Percentiles rank a stretch among this genome's conserved stretches.
Evolutionary conservation across 2,113 vertebrate species (phyloP).

Genomic region (Poeciliopsis prolifica): DNA sequence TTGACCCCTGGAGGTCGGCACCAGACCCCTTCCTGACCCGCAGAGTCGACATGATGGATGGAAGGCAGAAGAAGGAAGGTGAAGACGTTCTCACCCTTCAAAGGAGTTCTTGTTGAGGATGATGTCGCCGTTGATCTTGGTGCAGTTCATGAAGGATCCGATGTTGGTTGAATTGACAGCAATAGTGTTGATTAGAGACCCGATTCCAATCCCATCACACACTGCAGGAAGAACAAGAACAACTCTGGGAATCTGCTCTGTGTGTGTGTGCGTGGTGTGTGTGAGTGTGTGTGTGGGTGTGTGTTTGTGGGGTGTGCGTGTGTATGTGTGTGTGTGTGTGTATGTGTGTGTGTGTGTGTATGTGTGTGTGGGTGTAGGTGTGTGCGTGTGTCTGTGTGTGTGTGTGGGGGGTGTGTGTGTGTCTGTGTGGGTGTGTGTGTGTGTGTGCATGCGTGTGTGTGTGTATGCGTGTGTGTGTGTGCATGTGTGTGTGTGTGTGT

Average conservation of each 20-base stretch:
- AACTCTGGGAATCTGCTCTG: not conserved
- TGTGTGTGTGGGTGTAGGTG: not conserved
- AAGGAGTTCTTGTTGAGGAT: conserved; percentile 83
- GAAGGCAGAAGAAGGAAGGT: not conserved
- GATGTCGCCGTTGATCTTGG: conserved; percentile 90
- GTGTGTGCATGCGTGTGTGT: no score
- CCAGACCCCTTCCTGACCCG: no score
- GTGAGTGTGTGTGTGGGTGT: not conserved
- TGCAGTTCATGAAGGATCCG: conserved; percentile 91
- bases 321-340: not conserved
- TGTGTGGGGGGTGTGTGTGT: not conserved
- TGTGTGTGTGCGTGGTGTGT: not conserved
- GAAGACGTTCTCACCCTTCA: conserved; percentile 80
- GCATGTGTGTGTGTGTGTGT: not conserved
- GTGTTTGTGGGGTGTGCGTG: not conserved
- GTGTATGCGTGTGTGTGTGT: no score
- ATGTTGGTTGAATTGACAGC: conserved; percentile 93
- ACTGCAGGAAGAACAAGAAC: conserved; percentile 56
- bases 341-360: not conserved
- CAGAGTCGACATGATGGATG: no score
- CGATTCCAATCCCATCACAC: conserved; percentile 86
- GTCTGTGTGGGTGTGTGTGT: not conserved
- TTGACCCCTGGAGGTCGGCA: no score
- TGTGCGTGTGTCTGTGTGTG: not conserved
- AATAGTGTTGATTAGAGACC: conserved; percentile 79